Conservation (phyloP, 2,113 vertebrate genomes). For the Chloropsis cyanopogon region DNA sequence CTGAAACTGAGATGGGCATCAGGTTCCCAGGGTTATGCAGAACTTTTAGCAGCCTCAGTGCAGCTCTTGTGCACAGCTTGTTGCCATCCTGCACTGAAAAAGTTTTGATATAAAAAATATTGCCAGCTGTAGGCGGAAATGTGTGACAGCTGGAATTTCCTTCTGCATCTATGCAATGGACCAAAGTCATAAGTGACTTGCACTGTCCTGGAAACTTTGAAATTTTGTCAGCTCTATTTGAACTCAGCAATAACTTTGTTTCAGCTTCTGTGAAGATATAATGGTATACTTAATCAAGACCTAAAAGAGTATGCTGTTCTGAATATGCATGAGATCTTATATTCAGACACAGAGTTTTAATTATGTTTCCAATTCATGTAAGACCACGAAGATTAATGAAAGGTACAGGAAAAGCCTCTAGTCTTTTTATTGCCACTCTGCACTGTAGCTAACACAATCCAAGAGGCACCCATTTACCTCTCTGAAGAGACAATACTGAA, state of each 20-base stretch:
- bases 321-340: not conserved
- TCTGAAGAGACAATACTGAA: not conserved
- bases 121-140: not conserved
- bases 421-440: not conserved
- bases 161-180: not conserved
- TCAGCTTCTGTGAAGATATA: not conserved
- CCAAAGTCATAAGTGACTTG: not conserved
- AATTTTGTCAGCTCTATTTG: not conserved
- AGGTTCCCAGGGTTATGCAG: not conserved
- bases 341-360: not conserved
- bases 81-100: not conserved
- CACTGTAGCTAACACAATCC: not conserved
- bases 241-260: not conserved
- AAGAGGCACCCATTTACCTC: not conserved
- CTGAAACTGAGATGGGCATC: not conserved
- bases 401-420: not conserved
- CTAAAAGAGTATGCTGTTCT: not conserved
- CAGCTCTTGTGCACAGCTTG: not conserved
- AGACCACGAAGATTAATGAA: not conserved
- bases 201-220: not conserved
- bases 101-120: not conserved
- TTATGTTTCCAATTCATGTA: not conserved
- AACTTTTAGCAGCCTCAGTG: not conserved
- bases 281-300: not conserved
- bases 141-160: not conserved